Evolutionary conservation across 1,140 invertebrate genomes (phyloP).

Genomic region (Orius insidiosus): DNA sequence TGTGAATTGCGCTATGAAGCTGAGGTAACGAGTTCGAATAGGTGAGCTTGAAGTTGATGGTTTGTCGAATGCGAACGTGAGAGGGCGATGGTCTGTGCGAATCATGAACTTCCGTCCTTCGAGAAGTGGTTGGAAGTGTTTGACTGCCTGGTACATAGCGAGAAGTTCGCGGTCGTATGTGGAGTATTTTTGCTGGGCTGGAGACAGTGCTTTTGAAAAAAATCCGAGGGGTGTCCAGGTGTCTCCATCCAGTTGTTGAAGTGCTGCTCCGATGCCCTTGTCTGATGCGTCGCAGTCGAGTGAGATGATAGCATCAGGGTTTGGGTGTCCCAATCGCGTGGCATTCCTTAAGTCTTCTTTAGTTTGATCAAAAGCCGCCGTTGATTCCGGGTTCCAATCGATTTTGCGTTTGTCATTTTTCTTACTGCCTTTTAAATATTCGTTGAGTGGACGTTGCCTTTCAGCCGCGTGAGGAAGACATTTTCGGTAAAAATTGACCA

Average conservation of each 20-base stretch:
- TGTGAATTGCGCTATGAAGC: conserved; percentile 27
- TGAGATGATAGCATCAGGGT: not conserved
- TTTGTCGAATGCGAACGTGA: not conserved
- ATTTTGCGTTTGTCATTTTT: conserved; percentile 20
- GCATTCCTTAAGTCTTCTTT: conserved; percentile 23
- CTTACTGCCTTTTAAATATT: conserved; percentile 17
- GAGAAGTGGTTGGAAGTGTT: conserved; percentile 27
- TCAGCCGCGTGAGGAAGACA: conserved; percentile 22
- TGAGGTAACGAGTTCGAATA: conserved; percentile 25
- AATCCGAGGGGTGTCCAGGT: conserved; percentile 24
- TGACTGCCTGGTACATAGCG: conserved; percentile 27
- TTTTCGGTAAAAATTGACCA: conserved; percentile 26
- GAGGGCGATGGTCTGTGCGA: conserved; percentile 22
- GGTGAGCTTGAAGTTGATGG: conserved; percentile 17
- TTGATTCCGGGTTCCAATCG: conserved; percentile 12
- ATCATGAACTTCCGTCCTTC: conserved; percentile 25
- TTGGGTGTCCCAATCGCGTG: conserved; percentile 15
- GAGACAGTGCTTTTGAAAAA: conserved; percentile 25
- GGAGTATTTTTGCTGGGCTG: conserved; percentile 24
- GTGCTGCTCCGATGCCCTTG: conserved; percentile 14
- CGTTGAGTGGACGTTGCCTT: conserved; percentile 18
- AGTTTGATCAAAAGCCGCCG: conserved; percentile 24
- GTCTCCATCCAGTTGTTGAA: conserved; percentile 15
- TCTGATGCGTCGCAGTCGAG: conserved; percentile 19
- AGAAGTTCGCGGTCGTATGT: conserved; percentile 30